Conservation (phyloP, 2,888 invertebrate species). For the Oscheius sp. region DNA sequence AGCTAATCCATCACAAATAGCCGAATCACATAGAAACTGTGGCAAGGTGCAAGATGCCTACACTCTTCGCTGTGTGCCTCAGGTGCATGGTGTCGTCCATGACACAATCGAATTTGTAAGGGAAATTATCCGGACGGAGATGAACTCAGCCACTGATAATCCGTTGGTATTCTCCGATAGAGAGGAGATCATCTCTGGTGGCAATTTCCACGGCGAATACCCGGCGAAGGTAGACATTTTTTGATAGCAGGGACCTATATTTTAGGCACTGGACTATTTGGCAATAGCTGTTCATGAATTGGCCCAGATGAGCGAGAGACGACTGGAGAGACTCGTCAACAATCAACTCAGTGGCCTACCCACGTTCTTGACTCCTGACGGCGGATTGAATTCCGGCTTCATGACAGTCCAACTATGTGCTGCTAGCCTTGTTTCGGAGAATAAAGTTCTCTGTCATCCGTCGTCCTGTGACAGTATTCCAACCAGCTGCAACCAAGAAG, state of each 20-base stretch:
- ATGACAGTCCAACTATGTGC: constrained; percentile 82
- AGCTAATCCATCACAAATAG: constrained; percentile 80
- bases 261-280: constrained; percentile 79
- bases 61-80: constrained; percentile 80
- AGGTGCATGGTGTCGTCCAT: constrained; percentile 80
- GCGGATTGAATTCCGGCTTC: constrained; percentile 81
- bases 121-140: constrained; percentile 78
- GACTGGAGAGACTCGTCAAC: constrained; percentile 80
- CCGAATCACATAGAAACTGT: constrained; percentile 80
- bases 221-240: constrained; percentile 78
- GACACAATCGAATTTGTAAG: constrained; percentile 80
- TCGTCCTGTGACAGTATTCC: constrained; percentile 80
- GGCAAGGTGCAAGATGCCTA: constrained; percentile 81
- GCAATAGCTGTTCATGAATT: constrained; percentile 81
- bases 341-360: constrained; percentile 80
- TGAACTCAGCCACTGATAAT: constrained; percentile 81
- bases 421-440: constrained; percentile 80
- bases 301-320: constrained; percentile 80
- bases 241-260: background rate
- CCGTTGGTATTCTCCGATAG: constrained; percentile 79
- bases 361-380: constrained; percentile 80
- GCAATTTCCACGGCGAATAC: constrained; percentile 82
- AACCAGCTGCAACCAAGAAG: constrained; percentile 79
- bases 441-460: constrained; percentile 81
- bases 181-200: constrained; percentile 80